These are phyloP conservation scores for Arenaria interpres DNA, from an alignment of 2,113 vertebrate genomes.

Conservation along the genomic window DNA sequence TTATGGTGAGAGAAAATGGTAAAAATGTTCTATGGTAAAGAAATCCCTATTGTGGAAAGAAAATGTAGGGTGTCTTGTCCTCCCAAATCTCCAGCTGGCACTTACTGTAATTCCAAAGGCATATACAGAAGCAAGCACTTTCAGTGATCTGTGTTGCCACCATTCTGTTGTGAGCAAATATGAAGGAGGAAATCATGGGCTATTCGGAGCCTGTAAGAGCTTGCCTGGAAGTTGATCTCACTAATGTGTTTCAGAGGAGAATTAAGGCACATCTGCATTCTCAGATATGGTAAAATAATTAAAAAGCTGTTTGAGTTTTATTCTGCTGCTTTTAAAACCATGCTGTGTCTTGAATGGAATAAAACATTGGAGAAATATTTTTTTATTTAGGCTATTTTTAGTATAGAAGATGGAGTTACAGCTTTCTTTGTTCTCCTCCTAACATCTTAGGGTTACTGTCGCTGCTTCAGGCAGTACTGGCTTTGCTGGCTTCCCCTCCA, in stretches of 20 bases:
- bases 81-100: not conserved
- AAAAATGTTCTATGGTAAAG: not conserved
- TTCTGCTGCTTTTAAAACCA: not conserved
- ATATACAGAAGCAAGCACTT: not conserved
- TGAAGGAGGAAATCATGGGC: not conserved
- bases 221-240: not conserved
- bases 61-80: not conserved
- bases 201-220: not conserved
- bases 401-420: not conserved
- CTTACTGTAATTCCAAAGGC: not conserved
- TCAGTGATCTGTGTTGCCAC: not conserved
- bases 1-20: not conserved
- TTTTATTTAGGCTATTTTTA: not conserved
- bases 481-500: not conserved
- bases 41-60: not conserved
- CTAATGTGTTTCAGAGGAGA: not conserved
- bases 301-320: not conserved
- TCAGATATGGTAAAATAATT: conserved; percentile 5
- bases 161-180: not conserved
- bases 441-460: not conserved
- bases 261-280: not conserved
- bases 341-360: not conserved
- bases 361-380: not conserved
- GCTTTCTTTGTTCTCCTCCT: not conserved
- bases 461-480: not conserved